Percentiles rank a stretch among this genome's conserved stretches.
These are phyloP conservation scores for Sula dactylatra DNA, from an alignment of 2,113 vertebrate species.

Conservation along the genomic window DNA sequence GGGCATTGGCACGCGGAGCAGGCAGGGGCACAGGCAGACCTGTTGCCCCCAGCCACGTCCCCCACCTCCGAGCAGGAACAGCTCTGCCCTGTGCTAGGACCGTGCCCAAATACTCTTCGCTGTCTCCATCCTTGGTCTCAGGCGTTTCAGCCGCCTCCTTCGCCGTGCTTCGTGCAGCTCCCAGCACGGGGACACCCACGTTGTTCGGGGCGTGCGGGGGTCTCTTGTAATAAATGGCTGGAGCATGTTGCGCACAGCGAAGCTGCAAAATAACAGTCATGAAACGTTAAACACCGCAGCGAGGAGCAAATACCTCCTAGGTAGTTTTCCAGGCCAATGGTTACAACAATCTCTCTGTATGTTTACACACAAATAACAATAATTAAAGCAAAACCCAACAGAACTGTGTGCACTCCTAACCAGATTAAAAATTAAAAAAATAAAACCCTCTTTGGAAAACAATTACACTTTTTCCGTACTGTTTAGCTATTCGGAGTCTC, in stretches of 20 bases:
- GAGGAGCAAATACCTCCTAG: background rate
- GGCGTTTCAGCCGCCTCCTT: accelerated
- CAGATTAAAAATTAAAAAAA: background rate
- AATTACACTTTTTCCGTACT: background rate
- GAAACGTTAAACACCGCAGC: background rate
- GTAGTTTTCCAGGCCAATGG: slow-evolving; percentile 37
- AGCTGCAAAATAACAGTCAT: background rate
- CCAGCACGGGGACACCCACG: accelerated
- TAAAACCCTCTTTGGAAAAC: background rate
- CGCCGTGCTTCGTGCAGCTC: accelerated
- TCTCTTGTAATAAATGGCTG: accelerated
- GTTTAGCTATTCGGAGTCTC: background rate
- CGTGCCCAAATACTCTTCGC: background rate
- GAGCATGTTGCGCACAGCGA: background rate
- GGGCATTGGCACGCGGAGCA: accelerated
- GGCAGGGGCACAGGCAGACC: background rate
- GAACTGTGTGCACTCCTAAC: background rate
- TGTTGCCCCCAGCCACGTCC: accelerated
- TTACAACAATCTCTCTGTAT: background rate
- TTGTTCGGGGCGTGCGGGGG: accelerated
- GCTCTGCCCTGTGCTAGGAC: background rate
- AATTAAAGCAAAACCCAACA: slow-evolving; percentile 13
- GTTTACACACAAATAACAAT: slow-evolving; percentile 6
- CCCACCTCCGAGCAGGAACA: background rate
- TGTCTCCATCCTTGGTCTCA: accelerated